Evolutionary conservation across 1,140 invertebrate genomes (phyloP).

Genomic region (Chrysomallon squamiferum): DNA sequence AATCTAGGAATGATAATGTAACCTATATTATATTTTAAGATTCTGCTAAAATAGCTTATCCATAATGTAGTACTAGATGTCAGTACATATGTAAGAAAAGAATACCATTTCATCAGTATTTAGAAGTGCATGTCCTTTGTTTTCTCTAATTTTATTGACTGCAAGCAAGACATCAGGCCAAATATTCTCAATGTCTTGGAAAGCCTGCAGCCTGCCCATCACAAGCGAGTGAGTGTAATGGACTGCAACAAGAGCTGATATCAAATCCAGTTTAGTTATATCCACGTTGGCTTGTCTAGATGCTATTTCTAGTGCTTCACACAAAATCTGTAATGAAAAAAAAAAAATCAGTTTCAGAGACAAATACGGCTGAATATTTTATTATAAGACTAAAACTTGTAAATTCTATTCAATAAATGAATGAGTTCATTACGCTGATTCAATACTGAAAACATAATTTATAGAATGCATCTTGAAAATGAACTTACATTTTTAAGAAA

Average conservation of each 20-base stretch:
- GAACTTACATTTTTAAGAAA: too few relatives aligned
- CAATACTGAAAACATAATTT: too few relatives aligned
- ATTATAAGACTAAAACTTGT: neutral
- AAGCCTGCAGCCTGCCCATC: neutral
- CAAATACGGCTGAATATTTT: neutral
- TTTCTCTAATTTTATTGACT: neutral
- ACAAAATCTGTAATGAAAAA: neutral
- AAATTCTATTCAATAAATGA: too few relatives aligned
- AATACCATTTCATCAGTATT: conserved; percentile 30
- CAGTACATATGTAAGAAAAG: neutral
- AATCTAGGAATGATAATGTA: too few relatives aligned
- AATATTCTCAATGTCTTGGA: conserved; percentile 2
- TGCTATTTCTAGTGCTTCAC: conserved; percentile 1
- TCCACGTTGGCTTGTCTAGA: neutral
- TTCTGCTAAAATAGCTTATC: too few relatives aligned
- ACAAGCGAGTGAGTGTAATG: neutral
- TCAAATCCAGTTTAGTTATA: neutral
- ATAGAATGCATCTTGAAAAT: too few relatives aligned
- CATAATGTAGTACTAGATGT: too few relatives aligned
- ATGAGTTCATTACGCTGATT: too few relatives aligned
- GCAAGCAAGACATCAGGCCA: conserved; percentile 2
- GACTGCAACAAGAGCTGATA: neutral
- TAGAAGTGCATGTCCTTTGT: conserved; percentile 5
- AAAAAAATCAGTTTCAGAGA: neutral
- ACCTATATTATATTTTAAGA: too few relatives aligned